Base-by-base conservation (phyloP, 1,140 invertebrate species). In the Diachasmimorpha longicaudata region DNA sequence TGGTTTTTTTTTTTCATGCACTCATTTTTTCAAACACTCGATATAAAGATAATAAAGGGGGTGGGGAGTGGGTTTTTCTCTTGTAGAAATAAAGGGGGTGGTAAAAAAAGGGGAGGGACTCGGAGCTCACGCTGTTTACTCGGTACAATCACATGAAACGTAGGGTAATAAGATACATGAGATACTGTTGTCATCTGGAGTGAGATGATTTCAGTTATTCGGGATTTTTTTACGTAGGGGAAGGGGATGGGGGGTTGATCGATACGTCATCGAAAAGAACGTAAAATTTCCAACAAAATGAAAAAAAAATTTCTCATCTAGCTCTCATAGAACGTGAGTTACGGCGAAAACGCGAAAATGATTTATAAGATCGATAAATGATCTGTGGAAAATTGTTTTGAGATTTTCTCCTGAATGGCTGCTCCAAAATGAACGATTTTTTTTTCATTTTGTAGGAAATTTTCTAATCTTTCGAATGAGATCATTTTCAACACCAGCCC, bases 41-140 rank as follows among this genome's bases (percentile, higher is more conserved):
- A 68, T 75, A 75, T 42, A 75, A 75, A 75, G 67, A 75, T 75
- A 75, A 75, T 68, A 75, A 75, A 75, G 21, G 48, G 70, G 36
- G 42, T 23, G 31, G 31, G 48, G 23, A 1, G 31, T 3, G 1
- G 10, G 21, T 25, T 63, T 42, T 68, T 69, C 31, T 13, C 16
- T 36, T 37, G 37, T 58, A 67, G 36, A 63, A 48, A 39, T 13
- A 69, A 52, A 37, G 63, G 66, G 67, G 66, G 21, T 63, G 21
- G 58, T 63, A 63, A 63, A 63, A 63, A 63, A 63, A 31, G 58
- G 58, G 58, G 23, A 8, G 52, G 58, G 58, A 44, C 25, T 46
- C 21, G 66, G 67, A 36, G 63, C 42, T 52, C 67, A 74, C 25
- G n/a, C 31, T 23, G 16, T 55, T 72, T 55, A 55, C 16, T 72